Evolutionary conservation across 2,888 invertebrate genomes (phyloP).

Genomic region (Dorcus hopei): DNA sequence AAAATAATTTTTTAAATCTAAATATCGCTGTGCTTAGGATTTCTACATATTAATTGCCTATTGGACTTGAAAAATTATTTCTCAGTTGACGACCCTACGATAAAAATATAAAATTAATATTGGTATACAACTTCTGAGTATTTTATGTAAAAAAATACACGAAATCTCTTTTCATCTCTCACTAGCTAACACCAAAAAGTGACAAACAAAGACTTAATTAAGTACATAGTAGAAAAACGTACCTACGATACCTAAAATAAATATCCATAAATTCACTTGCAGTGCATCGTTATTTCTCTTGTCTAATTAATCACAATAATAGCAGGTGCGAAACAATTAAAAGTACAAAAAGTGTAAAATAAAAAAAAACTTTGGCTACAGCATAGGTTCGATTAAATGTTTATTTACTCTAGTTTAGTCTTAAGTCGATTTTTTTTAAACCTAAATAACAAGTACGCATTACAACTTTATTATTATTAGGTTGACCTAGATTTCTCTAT

Average conservation of each 20-base stretch:
- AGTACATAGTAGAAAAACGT: background rate
- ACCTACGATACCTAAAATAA: background rate
- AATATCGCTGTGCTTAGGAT: background rate
- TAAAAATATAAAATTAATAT: too few species aligned
- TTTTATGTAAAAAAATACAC: conserved; percentile 15
- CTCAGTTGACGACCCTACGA: too few species aligned
- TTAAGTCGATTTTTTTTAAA: too few species aligned
- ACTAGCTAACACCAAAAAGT: conserved; percentile 5
- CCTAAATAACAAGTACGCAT: too few species aligned
- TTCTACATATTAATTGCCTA: background rate
- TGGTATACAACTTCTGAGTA: conserved; percentile 4
- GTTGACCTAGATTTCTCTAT: conserved; percentile 68
- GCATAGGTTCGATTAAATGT: too few species aligned
- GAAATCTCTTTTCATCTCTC: conserved; percentile 2
- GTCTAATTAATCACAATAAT: background rate
- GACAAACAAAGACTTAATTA: conserved; percentile 11
- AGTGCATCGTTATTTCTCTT: background rate
- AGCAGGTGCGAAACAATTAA: background rate
- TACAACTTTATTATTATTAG: conserved; percentile 22
- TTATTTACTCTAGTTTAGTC: too few species aligned
- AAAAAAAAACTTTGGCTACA: background rate
- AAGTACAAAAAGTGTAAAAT: background rate
- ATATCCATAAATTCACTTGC: background rate
- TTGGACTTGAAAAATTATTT: too few species aligned
- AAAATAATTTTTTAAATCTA: background rate